These are phyloP conservation scores for Fabriciana adippe DNA, from an alignment of 2,888 invertebrate species.

Conservation along the genomic window DNA sequence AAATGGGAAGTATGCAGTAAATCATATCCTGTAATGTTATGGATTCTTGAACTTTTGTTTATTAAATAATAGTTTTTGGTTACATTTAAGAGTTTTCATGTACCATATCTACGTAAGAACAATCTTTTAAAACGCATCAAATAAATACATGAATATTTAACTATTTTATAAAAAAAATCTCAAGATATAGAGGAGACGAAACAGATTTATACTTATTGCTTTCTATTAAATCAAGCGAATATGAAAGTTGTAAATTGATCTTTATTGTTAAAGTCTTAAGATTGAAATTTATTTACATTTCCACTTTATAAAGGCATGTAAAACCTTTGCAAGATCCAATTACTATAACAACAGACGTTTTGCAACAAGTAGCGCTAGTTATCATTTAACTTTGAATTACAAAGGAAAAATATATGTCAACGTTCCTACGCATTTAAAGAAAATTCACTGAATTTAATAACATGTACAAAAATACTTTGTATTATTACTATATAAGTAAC, in stretches of 20 bases:
- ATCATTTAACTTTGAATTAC: constrained; percentile 6
- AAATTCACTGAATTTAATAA: background rate
- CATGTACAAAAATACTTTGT: too few species aligned
- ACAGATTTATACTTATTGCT: background rate
- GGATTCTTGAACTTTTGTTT: too few species aligned
- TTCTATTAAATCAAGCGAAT: background rate
- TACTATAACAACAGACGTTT: constrained; percentile 17
- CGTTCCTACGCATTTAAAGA: background rate
- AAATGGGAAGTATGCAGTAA: too few species aligned
- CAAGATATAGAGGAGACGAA: background rate
- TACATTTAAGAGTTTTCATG: too few species aligned
- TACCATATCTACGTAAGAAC: too few species aligned
- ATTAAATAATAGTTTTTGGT: too few species aligned
- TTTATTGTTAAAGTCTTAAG: background rate
- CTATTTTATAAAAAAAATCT: background rate
- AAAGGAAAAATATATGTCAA: background rate
- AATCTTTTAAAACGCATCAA: too few species aligned
- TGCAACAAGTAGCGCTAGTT: constrained; percentile 10
- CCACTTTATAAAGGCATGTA: background rate
- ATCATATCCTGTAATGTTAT: too few species aligned
- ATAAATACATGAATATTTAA: too few species aligned
- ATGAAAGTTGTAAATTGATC: background rate
- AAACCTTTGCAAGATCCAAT: constrained; percentile 13
- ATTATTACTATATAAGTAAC: too few species aligned
- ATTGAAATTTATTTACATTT: background rate